Base-by-base conservation (phyloP, 2,113 vertebrate genomes). In the Dryoscopus gambensis region DNA sequence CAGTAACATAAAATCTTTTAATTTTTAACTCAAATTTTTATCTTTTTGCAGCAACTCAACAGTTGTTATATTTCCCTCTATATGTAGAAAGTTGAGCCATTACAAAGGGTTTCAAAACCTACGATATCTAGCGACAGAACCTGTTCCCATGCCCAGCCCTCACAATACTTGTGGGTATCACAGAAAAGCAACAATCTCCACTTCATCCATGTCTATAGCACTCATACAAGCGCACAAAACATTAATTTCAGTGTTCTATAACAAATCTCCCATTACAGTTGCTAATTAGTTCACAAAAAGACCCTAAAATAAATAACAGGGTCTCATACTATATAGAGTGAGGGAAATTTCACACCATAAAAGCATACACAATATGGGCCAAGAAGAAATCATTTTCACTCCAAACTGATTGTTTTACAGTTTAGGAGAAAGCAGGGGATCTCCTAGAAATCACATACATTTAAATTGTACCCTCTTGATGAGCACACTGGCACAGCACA, bases 131-230 rank as follows among this genome's bases (percentile, higher is more conserved):
- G 16, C 7, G 30, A 71, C 21, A 33, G 11, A 46, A 39, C 21
- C 35, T 59, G 10, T 53, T 33, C 40, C 37, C 35, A 27, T 0
- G 1, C 5, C 31, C 35, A 78, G 9, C 3, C 42, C n/a, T 56
- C 52, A 40, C n/a, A 50, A 50, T 30, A 33, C 17, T n/a, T 31
- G 15, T n/a, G 23, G 15, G 21, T 42, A 37, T 53, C 46, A 47
- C n/a, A 35, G 47, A 52, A 15, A 52, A n/a, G 12, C 31, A n/a
- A 67, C 15, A 11, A 28, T 53, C 67, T 84, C 15, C 57, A 7
- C 24, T 87, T 64, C n/a, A 37, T 16, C 1, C 2, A 7, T 3
- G 3, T 5, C 42, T 17, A 13, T 6, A 15, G 11, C 19, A 44
- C 20, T 40, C 57, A 35, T 4, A 15, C 15, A 44, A 65, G 46